Conservation (phyloP, 2,888 invertebrate species). For the Orchesellides sinensis region DNA sequence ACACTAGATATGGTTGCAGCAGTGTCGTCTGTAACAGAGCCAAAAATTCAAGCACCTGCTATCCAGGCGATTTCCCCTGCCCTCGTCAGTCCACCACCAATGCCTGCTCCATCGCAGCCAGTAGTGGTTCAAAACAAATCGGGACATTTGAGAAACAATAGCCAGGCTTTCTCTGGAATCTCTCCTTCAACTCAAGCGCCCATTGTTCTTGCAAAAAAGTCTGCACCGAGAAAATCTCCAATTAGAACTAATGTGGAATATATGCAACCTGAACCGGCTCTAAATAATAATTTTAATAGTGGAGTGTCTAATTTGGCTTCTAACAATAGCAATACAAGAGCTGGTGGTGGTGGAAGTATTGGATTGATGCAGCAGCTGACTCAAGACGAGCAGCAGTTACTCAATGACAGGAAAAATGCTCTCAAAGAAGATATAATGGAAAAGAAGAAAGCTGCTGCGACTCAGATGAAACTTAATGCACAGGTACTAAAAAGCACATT, state of each 20-base stretch:
- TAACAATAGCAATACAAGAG: conserved; percentile 21
- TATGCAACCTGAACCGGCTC: too few relatives aligned
- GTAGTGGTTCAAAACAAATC: background rate
- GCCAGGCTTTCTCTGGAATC: too few relatives aligned
- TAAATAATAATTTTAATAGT: too few relatives aligned
- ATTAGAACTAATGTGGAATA: background rate
- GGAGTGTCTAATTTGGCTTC: background rate
- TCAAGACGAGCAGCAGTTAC: conserved; percentile 30
- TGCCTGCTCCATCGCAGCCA: background rate
- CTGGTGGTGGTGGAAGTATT: too few relatives aligned
- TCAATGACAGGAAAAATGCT: conserved; percentile 8
- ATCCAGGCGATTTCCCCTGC: background rate
- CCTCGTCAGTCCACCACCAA: conserved; percentile 10
- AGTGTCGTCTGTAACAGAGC: conserved; percentile 18
- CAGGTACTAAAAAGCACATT: background rate
- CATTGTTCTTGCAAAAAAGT: conserved; percentile 16
- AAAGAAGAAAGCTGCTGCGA: conserved; percentile 55
- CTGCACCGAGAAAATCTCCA: conserved; percentile 12
- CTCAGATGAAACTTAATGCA: conserved; percentile 47
- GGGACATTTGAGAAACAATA: background rate
- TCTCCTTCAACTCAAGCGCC: background rate
- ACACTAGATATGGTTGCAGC: conserved; percentile 28
- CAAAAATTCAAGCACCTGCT: conserved; percentile 9
- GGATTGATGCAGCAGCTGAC: conserved; percentile 31
- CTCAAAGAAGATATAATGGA: conserved; percentile 54